Base-by-base conservation (phyloP, 2,113 vertebrate genomes). In the Chinchilla lanigera region DNA sequence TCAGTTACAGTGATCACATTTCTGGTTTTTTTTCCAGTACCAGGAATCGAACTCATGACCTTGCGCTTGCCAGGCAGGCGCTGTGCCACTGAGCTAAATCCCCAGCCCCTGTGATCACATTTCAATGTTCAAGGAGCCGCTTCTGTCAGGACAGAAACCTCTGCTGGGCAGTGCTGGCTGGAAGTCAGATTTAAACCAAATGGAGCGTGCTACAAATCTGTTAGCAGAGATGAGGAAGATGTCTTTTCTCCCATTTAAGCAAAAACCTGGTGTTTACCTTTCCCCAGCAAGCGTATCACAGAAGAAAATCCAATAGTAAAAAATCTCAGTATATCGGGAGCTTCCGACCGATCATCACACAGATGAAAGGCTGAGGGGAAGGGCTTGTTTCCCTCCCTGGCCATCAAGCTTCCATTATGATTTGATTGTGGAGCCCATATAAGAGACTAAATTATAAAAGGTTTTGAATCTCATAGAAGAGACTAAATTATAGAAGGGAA, bases 401-500 rank as follows among this genome's bases (percentile, higher is more conserved):
- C 44, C 54, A 41, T 86, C 58, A 65, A 92, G 61, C 30, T 86
- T 95, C 86, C 71, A 63, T 41, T 50, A 38, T 67, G 30, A 92
- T 87, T 96, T 97, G 54, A 86, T 75, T 92, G 97, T 73, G 50
- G n/a, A 87, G 33, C 33, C 9, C 47, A 93, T 38, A 35, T 20
- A 77, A 65, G 10, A 88, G n/a, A 50, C 20, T 83, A 54, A 92
- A 92, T 93, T 87, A 38, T 80, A 50, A 94, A 73, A 47, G 26
- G 12, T 80, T 90, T 97, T 67, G 61, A 50, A 80, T 35, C 30
- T 5, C 52, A 93, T 47, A 26, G 13, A 86, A 73, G 11, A 91
- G 50, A 67, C 26, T 86, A 54, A 89, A 91, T 93, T 83, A 38
- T 84, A 41, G 93, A 67, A 90, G 56, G 47, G 60, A 94, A 81